Evolutionary conservation across 1,140 invertebrate species (phyloP), one percentile per base, ranked within the genome.

Genomic region (Apis laboriosa): DNA sequence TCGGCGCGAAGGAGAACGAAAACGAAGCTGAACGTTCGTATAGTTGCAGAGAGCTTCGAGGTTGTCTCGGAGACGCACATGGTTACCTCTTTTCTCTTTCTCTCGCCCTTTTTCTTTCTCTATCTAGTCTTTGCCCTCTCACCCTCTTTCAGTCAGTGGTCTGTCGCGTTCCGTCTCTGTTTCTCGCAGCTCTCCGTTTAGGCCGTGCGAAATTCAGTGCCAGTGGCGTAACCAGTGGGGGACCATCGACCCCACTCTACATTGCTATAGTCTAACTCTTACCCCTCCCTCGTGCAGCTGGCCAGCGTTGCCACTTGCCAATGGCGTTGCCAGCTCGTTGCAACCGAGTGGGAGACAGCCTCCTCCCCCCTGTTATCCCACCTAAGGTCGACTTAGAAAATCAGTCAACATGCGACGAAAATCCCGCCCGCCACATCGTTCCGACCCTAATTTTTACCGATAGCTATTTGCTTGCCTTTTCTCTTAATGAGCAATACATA

Each of bases 151-250:
- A 49, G 63, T 77, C 55, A 34, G 55, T 68, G 67, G 76, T 78
- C 67, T 53, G 80, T 71, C 66, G 49, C 66, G 73, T 56, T 87
- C 75, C 72, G 81, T 77, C 85, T 68, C 77, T 67, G 67, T 75
- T 71, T 58, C 71, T 73, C 85, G 61, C 85, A 80, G 60, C 70
- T 61, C 77, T 56, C 74, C 74, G 77, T 73, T 84, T 80, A 73
- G 83, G 70, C 84, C 84, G 86, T 90, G 89, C 89, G 86, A 86
- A 90, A 85, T 89, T 89, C 89, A 85, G 79, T 79, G 60, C 72
- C 89, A 90, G 80, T 78, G 88, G 85, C 88, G 89, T 88, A 89
- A 76, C 63, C 61, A 53, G 64, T 60, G 51, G 68, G 86, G 86
- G 86, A 87, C 74, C 70, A 63, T 49, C 55, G 28, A 63, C 70